Base-by-base conservation (phyloP, 1,140 invertebrate species). In the Drosophila nigromelanica region DNA sequence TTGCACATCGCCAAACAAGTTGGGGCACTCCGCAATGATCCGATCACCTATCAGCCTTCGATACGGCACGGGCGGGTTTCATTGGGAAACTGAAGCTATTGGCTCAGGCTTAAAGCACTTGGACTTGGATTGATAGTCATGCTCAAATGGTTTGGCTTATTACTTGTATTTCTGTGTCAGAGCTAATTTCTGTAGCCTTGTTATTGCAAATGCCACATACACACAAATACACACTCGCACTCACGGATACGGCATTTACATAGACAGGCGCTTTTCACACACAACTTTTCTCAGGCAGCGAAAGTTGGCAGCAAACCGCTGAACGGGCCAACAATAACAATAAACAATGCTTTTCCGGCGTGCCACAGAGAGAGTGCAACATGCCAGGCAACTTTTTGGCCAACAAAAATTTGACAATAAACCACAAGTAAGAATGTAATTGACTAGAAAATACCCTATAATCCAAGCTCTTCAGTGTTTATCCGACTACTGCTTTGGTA, bases 291-390 rank as follows among this genome's bases (percentile, higher is more conserved):
- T 59, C 66, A 73, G 55, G n/a, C 67, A 74, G 72, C 72, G 72
- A 74, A 74, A 74, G 72, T 74, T 74, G 72, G 51, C 66, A 62
- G 42, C 69, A 37, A 51, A 51, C 48, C 21, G 52, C 52, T n/a
- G 52, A 55, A 24, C 52, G 39, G n/a, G 40, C 55, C 47, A 67
- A 67, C 51, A 56, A 50, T 33, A 61, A 55, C 66, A 61, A 73
- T 73, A 73, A 69, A 73, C 71, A 73, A 74, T 70, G 72, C 72
- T 74, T 74, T 74, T 74, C 72, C 72, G 72, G 72, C 67, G 18
- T 63, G 58, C 51, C 59, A 42, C 55, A 69, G 55, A 61, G 56
- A 73, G 64, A 73, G 66, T 69, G 56, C 71, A 73, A 73, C 71
- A 73, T 61, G 35, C 50, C 64, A 69, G 39, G 43, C 71, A 69